These are phyloP conservation scores for Theocolax elegans DNA, from an alignment of 1,140 invertebrate species.

Conservation along the genomic window DNA sequence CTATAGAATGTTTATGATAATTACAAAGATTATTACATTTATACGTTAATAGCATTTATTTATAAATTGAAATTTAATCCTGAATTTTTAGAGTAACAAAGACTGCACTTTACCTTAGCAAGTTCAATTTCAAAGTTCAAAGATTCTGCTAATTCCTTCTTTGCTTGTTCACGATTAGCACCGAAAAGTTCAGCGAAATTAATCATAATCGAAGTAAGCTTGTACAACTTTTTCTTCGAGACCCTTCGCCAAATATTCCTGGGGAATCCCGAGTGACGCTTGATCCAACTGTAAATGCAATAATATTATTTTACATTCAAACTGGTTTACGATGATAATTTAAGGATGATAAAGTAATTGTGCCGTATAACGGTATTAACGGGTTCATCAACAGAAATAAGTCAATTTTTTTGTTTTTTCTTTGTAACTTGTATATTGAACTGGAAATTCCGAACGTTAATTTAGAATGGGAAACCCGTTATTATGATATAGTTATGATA, in stretches of 20 bases:
- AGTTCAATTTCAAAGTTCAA: constrained; percentile 90
- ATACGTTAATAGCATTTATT: not conserved
- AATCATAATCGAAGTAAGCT: constrained; percentile 84
- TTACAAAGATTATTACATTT: not conserved
- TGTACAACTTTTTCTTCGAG: constrained; percentile 79
- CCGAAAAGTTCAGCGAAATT: constrained; percentile 89
- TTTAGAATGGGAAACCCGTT: too few species aligned
- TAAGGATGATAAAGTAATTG: too few species aligned
- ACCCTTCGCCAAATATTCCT: constrained; percentile 89
- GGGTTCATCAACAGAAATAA: too few species aligned
- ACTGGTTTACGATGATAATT: too few species aligned
- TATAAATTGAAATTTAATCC: not conserved
- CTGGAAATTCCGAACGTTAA: too few species aligned
- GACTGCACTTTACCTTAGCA: constrained; percentile 78
- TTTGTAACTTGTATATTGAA: too few species aligned
- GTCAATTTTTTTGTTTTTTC: too few species aligned
- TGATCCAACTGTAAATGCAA: constrained; percentile 81
- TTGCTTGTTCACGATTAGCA: constrained; percentile 75
- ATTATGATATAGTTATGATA: too few species aligned
- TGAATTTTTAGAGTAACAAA: not conserved
- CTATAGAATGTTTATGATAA: constrained; percentile 62
- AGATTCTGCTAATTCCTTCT: constrained; percentile 81
- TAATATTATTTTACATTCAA: too few species aligned
- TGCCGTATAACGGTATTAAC: too few species aligned
- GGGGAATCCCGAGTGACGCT: constrained; percentile 84